Evolutionary conservation across 2,113 vertebrate genomes (phyloP).

Genomic region (Hyperoodon ampullatus): DNA sequence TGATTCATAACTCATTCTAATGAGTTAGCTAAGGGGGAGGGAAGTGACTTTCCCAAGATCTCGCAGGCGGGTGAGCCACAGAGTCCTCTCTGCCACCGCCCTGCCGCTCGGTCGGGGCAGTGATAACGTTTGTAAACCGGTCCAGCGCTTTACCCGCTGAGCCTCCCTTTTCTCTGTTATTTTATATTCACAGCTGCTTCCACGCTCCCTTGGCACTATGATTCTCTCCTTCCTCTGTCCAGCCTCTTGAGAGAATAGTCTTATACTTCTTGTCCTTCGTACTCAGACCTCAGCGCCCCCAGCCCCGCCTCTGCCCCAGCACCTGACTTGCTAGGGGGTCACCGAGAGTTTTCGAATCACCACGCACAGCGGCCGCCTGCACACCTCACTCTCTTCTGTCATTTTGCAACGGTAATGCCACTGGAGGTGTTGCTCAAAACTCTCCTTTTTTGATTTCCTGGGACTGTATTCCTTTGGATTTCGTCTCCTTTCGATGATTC

Average conservation of each 20-base stretch:
- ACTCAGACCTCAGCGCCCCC: background rate
- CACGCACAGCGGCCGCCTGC: too few species aligned
- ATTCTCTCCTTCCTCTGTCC: background rate
- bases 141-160: background rate
- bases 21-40: background rate
- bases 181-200: background rate
- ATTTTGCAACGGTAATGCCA: background rate
- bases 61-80: background rate
- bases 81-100: background rate
- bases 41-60: background rate
- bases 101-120: background rate
- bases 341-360: background rate
- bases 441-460: background rate
- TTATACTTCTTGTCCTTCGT: background rate
- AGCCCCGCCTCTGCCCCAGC: background rate
- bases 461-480: background rate
- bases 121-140: background rate
- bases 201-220: background rate
- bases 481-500: background rate
- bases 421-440: background rate
- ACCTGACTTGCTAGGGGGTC: background rate
- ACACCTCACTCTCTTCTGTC: background rate
- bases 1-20: background rate
- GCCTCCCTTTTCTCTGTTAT: background rate
- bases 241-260: conserved; percentile 22